Percentiles rank a stretch among this genome's conserved stretches.
Conservation (phyloP, 2,888 invertebrate genomes). For the Eristalinus aeneus region DNA sequence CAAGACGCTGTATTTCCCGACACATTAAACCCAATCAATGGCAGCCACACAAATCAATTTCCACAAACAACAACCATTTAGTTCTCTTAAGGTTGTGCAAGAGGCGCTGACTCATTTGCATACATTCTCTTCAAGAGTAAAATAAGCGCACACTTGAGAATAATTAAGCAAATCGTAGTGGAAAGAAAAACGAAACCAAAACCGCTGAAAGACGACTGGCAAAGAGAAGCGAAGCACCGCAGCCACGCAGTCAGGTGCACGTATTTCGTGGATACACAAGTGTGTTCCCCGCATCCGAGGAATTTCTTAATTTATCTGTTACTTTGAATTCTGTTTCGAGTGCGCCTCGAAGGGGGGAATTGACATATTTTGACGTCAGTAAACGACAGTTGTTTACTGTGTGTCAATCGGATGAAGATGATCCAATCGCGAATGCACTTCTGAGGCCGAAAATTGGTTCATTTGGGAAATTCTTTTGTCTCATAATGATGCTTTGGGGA, state of each 20-base stretch:
- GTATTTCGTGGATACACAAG: neutral
- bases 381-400: neutral
- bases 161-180: neutral
- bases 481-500: too few relatives aligned
- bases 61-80: too few relatives aligned
- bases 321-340: neutral
- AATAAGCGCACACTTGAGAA: neutral
- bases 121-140: neutral
- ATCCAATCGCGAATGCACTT: neutral
- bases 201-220: neutral
- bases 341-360: neutral
- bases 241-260: neutral
- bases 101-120: neutral
- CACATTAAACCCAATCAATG: neutral
- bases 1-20: too few relatives aligned
- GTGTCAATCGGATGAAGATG: neutral
- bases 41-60: neutral
- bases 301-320: neutral
- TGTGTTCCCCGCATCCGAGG: neutral
- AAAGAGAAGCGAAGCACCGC: neutral
- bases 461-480: neutral
- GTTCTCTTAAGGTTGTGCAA: neutral
- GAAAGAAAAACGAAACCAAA: neutral
- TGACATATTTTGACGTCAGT: neutral
- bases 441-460: neutral